Percentiles rank a stretch among this genome's conserved stretches.
Evolutionary conservation across 2,888 invertebrate genomes (phyloP).

Genomic region (Drosophila atripex): DNA sequence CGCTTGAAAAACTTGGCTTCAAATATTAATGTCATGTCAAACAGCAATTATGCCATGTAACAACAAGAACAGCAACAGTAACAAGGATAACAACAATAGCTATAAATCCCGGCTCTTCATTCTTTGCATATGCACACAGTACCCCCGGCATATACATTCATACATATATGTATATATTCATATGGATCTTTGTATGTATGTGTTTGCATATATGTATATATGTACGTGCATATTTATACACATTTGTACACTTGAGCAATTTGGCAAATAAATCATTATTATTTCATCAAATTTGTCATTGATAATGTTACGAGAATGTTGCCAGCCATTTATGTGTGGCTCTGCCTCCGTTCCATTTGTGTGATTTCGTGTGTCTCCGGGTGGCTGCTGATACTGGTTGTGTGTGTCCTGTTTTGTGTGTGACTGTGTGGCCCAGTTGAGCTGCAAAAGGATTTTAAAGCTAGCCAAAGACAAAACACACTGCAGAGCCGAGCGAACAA

Average conservation of each 20-base stretch:
- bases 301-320: constrained; percentile 61
- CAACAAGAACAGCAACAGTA: constrained; percentile 44
- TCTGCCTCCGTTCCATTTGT: constrained; percentile 10
- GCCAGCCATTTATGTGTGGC: constrained; percentile 47
- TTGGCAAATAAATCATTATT: constrained; percentile 78
- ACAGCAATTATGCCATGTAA: constrained; percentile 74
- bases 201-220: background rate
- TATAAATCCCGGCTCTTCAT: constrained; percentile 58
- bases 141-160: background rate
- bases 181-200: constrained; percentile 2
- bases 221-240: constrained; percentile 41
- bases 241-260: constrained; percentile 72
- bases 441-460: constrained; percentile 36
- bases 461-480: constrained; percentile 39
- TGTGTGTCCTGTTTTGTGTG: constrained; percentile 7
- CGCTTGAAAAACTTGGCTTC: constrained; percentile 47
- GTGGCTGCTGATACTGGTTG: constrained; percentile 4
- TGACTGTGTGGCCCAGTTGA: constrained; percentile 9
- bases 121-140: constrained; percentile 46
- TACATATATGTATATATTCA: background rate
- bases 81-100: constrained; percentile 40
- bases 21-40: constrained; percentile 79
- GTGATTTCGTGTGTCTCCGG: constrained; percentile 8
- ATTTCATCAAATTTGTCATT: constrained; percentile 79
- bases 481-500: constrained; percentile 32